These are phyloP conservation scores for Colaptes auratus DNA, from an alignment of 2,113 vertebrate species.

Conservation along the genomic window DNA sequence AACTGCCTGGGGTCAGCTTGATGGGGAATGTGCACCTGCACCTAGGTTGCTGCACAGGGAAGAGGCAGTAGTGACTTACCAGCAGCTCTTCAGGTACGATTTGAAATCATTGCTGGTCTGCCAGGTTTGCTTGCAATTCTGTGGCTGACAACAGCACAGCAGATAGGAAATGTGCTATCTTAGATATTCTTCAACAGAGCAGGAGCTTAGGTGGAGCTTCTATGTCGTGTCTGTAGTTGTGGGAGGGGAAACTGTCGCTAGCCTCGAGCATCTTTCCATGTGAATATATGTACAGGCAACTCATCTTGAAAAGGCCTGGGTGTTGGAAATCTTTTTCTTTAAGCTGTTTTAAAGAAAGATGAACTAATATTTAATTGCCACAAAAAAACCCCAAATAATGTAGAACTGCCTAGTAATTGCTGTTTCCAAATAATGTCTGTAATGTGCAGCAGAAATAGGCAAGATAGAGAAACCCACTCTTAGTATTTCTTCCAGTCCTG, in stretches of 20 bases:
- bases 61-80: background rate
- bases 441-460: background rate
- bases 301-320: background rate
- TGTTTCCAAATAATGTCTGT: background rate
- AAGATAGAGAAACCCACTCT: background rate
- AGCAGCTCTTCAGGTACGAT: background rate
- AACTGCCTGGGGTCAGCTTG: constrained; percentile 37
- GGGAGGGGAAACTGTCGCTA: background rate
- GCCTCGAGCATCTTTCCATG: background rate
- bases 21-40: background rate
- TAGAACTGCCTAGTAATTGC: background rate
- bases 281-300: background rate
- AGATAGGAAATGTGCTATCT: constrained; percentile 29
- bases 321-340: background rate
- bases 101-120: background rate
- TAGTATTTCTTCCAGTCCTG: background rate
- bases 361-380: background rate
- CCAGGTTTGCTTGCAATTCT: background rate
- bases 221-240: background rate
- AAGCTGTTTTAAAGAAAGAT: background rate
- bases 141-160: background rate
- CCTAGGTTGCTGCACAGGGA: background rate
- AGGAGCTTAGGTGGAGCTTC: background rate
- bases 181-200: constrained; percentile 33
- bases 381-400: background rate